Conservation (phyloP, 2,888 invertebrate species). For the Hipparchia sbordonii region DNA sequence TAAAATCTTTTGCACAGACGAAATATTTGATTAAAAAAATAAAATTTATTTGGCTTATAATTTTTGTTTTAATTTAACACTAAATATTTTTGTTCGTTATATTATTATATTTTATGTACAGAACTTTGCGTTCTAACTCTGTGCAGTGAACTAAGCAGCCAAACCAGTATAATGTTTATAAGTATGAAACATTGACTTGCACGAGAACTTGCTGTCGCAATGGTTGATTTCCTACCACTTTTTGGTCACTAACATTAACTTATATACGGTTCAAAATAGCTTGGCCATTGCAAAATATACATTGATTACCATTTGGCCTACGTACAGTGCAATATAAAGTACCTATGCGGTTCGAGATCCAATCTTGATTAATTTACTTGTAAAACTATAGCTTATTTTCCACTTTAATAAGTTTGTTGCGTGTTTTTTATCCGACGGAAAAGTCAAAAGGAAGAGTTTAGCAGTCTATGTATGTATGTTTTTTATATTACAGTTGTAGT, state of each 20-base stretch:
- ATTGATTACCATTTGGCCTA: conserved; percentile 56
- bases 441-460: not conserved
- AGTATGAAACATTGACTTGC: conserved; percentile 73
- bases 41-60: not conserved
- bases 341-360: conserved; percentile 54
- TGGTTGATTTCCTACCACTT: conserved; percentile 42
- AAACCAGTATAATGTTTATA: conserved; percentile 75
- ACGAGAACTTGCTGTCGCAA: conserved; percentile 70
- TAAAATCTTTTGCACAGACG: not conserved
- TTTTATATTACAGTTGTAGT: too few relatives aligned
- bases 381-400: conserved; percentile 34
- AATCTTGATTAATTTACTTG: conserved; percentile 50
- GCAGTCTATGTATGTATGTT: too few relatives aligned
- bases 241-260: conserved; percentile 34
- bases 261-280: conserved; percentile 48
- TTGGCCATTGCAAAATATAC: conserved; percentile 41
- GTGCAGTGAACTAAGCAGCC: conserved; percentile 71
- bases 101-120: conserved; percentile 39
- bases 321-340: conserved; percentile 60
- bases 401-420: conserved; percentile 11
- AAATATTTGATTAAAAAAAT: not conserved
- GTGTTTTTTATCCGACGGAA: not conserved
- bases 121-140: conserved; percentile 74
- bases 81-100: conserved; percentile 17
- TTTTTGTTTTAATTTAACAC: conserved; percentile 1